Evolutionary conservation across 2,797 vertebrate genomes (phyloP).

Genomic region (Rhincodon typus): DNA sequence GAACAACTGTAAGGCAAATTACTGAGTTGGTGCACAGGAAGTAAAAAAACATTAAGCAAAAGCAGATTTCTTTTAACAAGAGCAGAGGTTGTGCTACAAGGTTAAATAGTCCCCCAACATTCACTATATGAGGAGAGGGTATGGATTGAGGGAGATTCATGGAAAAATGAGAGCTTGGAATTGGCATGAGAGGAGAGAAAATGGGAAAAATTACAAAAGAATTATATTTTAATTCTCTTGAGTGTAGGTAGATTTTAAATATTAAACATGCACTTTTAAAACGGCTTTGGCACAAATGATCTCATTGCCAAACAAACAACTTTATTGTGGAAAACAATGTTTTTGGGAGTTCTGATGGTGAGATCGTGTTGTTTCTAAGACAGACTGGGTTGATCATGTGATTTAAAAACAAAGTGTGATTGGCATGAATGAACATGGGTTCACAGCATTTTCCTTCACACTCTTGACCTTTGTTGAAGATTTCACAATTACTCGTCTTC

Average conservation of each 20-base stretch:
- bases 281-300: not conserved
- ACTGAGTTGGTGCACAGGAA: not conserved
- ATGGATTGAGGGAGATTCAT: too few relatives aligned
- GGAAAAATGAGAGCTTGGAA: too few relatives aligned
- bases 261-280: not conserved
- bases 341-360: not conserved
- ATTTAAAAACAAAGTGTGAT: not conserved
- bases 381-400: conserved; percentile 16
- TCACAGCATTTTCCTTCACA: not conserved
- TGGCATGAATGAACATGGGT: conserved; percentile 7
- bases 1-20: not conserved
- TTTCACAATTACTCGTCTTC: conserved; percentile 10
- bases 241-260: not conserved
- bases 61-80: not conserved
- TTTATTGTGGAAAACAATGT: not conserved
- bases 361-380: not conserved
- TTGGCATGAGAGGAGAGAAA: not conserved
- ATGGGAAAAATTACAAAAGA: not conserved
- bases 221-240: not conserved
- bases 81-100: not conserved
- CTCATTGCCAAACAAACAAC: too few relatives aligned
- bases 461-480: conserved; percentile 24
- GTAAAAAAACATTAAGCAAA: not conserved
- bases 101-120: not conserved
- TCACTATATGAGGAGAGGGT: too few relatives aligned